Percentiles rank a stretch among this genome's conserved stretches.
These are phyloP conservation scores for Lochmaea capreae DNA, from an alignment of 2,888 invertebrate species.

Conservation along the genomic window DNA sequence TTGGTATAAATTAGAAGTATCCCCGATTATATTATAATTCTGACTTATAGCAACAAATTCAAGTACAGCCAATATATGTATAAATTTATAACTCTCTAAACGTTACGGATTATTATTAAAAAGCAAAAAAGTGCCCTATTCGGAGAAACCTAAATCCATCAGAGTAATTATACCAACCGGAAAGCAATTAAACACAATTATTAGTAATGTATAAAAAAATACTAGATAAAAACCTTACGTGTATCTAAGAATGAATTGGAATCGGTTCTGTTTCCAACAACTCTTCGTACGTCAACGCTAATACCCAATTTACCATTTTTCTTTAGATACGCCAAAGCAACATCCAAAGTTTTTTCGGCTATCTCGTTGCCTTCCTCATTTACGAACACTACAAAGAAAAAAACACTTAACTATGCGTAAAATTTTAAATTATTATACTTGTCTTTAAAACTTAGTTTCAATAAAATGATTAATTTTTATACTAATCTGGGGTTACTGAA, in stretches of 20 bases:
- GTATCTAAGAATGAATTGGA: constrained; percentile 77
- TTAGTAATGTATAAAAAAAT: constrained; percentile 47
- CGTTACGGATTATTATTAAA: no score
- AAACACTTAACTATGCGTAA: not conserved
- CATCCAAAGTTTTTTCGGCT: constrained; percentile 78
- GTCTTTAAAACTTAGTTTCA: no score
- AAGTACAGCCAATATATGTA: no score
- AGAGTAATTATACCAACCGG: no score
- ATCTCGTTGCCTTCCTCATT: constrained; percentile 81
- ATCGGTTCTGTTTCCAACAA: constrained; percentile 79
- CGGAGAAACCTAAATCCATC: no score
- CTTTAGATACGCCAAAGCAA: constrained; percentile 77
- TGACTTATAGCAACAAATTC: no score
- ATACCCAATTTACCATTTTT: constrained; percentile 77
- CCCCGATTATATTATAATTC: no score
- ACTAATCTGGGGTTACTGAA: no score
- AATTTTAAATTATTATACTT: not conserved
- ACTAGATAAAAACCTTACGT: constrained; percentile 67
- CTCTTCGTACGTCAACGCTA: constrained; percentile 72
- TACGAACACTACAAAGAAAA: constrained; percentile 72
- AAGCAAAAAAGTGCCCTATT: no score
- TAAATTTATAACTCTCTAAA: no score
- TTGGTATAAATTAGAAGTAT: no score
- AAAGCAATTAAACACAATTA: constrained; percentile 49
- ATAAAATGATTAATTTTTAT: no score